Base-by-base conservation (phyloP, 2,113 vertebrate genomes). In the Alligator mississippiensis region DNA sequence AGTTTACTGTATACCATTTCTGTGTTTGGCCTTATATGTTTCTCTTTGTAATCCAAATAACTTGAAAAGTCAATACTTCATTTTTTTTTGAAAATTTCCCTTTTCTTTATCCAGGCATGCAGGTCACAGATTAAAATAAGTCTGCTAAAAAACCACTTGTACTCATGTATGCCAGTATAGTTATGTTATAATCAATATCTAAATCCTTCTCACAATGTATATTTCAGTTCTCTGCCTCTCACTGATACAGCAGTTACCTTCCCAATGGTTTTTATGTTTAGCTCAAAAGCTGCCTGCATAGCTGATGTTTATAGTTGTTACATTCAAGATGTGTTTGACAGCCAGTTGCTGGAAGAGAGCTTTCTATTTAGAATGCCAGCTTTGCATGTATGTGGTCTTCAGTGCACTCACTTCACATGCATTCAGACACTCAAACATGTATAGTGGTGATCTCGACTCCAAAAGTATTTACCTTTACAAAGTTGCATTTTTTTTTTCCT, bases 291-390 rank as follows among this genome's bases (percentile, higher is more conserved):
- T 91, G 91, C 85, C 83, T 93, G 84, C 78, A 76, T 61, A 85
- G 68, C 95, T 96, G 90, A 93, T 92, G 90, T 95, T 94, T 94
- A 75, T 94, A 94, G 95, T 93, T 47, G 95, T 96, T 91, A 85
- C 72, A 91, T 93, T 93, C 85, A 82, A 80, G 95, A 88, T 93
- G 54, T 93, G 94, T 94, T 93, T 92, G 91, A 89, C 92, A 97
- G 93, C 87, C 94, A 95, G 24, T 94, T 84, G 82, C 96, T 90
- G 81, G 82, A 83, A 92, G 80, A 93, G 88, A 85, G 87, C 75
- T 92, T 96, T 88, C 90, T 97, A 54, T 95, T 96, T 96, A 84
- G 92, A 81, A 78, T 96, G 93, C 87, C 95, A 94, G 57, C 82
- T 90, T 91, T 96, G 74, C 90, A 85, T 55, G 86, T 94, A 87